Base-by-base conservation (phyloP, 2,888 invertebrate species). In the Spodoptera littoralis region DNA sequence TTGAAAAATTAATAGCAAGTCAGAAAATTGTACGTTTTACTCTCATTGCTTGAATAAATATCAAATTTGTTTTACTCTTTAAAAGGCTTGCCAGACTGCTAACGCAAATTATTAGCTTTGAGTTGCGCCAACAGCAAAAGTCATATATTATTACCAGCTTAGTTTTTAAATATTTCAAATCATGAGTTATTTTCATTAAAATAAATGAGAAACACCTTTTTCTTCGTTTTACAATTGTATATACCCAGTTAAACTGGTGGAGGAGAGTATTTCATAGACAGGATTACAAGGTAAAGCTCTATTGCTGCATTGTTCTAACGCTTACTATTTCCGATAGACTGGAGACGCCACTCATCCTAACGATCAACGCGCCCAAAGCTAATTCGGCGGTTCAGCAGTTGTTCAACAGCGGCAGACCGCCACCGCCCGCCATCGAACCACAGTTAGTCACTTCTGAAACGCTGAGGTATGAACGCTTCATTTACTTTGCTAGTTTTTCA, bases 381-480 rank as follows among this genome's bases (percentile, higher is more conserved):
- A 98, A 97, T 88, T 98, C 98, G 0, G 98, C 98, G 3, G 97
- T 98, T 8, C 95, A 98, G 60, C 98, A 98, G 84, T 91, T 98
- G 56, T 98, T 98, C 87, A 98, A 97, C 24, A 96, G 96, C 80
- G 95, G 95, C 9, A 89, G 96, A 2, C 97, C 97, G 11, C 96
- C 96, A 45, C 95, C 95, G 6, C 91, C 92, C 6, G 91, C 92
- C 47, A 93, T 92, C 52, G 94, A 92, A 69, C 91, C 95, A 3
- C 93, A 96, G 86, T 92, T 96, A 69, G 95, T 97, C 58, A 97
- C 97, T 12, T 96, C 97, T 12, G 97, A 98, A 89, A 97, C 97
- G n/a, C 88, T 97, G 57, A 95, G 97, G 80, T 93, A 83, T 72
- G 53, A 72, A 60, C 13, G 70, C 65, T 73, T 69, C 46, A 52